Conservation (phyloP, 2,797 vertebrate genomes). For the Mormyrus proboscirostris region DNA sequence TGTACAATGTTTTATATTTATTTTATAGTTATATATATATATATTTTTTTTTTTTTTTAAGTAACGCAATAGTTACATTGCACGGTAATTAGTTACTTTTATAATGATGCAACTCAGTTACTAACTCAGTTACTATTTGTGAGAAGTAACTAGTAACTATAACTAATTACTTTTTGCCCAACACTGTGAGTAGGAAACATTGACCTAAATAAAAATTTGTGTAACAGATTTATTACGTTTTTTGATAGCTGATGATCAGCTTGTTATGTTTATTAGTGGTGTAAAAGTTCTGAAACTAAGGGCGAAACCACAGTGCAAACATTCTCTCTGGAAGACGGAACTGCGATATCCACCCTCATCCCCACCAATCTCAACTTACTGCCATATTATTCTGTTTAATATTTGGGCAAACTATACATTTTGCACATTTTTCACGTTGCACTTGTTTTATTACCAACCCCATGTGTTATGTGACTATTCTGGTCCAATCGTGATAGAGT, state of each 20-base stretch:
- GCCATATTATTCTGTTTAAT: neutral
- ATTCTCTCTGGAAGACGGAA: neutral
- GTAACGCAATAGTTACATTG: too few species aligned
- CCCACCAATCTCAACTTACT: neutral
- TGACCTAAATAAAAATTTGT: neutral
- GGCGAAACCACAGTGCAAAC: neutral
- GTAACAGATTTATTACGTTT: neutral
- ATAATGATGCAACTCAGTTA: too few species aligned
- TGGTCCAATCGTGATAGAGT: neutral
- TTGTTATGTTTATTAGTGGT: neutral
- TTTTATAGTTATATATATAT: too few species aligned
- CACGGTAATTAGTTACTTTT: too few species aligned
- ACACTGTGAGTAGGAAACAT: neutral
- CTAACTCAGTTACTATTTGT: too few species aligned
- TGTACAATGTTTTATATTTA: too few species aligned
- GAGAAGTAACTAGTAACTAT: too few species aligned
- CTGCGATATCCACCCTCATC: neutral
- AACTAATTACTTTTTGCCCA: too few species aligned
- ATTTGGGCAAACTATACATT: neutral
- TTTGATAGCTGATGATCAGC: neutral
- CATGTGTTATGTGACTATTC: neutral
- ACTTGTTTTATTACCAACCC: neutral
- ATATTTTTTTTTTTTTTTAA: too few species aligned
- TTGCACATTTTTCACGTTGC: neutral
- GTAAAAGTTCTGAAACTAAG: neutral